Conservation (phyloP, 1,140 invertebrate species). For the Oryctes rhinoceros region DNA sequence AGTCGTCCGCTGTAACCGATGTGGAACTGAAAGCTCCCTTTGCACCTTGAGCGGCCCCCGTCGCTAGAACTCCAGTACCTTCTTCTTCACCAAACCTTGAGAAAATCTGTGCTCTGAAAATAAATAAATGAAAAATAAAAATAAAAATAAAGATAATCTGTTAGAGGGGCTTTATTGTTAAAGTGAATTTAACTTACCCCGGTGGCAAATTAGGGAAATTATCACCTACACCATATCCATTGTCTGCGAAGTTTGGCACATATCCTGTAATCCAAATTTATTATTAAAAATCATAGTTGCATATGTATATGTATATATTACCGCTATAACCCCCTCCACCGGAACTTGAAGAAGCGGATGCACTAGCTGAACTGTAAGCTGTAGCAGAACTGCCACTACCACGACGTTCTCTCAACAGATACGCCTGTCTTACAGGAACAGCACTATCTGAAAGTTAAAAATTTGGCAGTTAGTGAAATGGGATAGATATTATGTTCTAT, state of each 20-base stretch:
- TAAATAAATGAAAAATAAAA: conserved; percentile 44
- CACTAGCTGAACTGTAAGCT: conserved; percentile 38
- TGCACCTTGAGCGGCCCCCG: conserved; percentile 52
- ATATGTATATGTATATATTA: neutral
- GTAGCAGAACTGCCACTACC: conserved; percentile 43
- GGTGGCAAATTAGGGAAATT: conserved; percentile 41
- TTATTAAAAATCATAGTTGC: neutral
- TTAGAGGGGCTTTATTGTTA: neutral
- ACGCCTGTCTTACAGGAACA: neutral
- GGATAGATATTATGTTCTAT: no score
- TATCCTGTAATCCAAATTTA: conserved; percentile 34
- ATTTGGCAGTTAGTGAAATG: neutral
- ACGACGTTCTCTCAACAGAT: conserved; percentile 47
- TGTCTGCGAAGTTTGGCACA: conserved; percentile 39
- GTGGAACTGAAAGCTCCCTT: conserved; percentile 55
- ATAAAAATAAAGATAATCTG: conserved; percentile 4
- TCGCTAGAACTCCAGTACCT: conserved; percentile 53
- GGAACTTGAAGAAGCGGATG: conserved; percentile 39
- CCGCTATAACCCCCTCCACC: conserved; percentile 37
- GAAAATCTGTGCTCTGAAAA: conserved; percentile 53
- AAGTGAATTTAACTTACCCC: neutral
- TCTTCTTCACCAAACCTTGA: conserved; percentile 53
- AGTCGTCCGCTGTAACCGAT: conserved; percentile 51
- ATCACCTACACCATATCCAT: neutral
- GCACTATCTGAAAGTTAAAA: neutral